phyloP scores from a whole-genome alignment of 2,797 vertebrate species.

The Zenarchopterus dispar region DNA sequence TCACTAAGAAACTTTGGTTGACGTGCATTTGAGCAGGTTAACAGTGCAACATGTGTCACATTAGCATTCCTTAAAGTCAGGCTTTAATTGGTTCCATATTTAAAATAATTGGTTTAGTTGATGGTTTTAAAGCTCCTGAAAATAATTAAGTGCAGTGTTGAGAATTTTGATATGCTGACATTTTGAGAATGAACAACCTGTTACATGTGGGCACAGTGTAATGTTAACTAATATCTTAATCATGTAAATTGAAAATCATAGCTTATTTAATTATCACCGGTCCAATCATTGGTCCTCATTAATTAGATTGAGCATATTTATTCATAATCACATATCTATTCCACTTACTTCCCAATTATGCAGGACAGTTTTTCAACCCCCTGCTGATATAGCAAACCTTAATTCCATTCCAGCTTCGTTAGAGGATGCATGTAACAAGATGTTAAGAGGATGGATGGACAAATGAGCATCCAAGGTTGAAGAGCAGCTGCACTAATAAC shows the following conservation, averaged over 20 bases:
- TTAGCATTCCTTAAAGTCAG: constrained; percentile 81
- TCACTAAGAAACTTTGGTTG: background rate
- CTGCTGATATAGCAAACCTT: constrained; percentile 67
- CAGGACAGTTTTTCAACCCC: constrained; percentile 73
- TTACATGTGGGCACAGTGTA: constrained; percentile 74
- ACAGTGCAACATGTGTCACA: constrained; percentile 59
- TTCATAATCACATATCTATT: constrained; percentile 78
- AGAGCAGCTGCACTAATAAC: constrained; percentile 25
- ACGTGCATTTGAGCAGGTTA: constrained; percentile 12
- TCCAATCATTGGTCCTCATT: constrained; percentile 79
- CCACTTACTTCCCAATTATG: constrained; percentile 77
- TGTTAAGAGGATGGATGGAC: constrained; percentile 41
- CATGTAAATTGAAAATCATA: constrained; percentile 83
- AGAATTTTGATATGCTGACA: constrained; percentile 86
- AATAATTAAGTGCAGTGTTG: constrained; percentile 83
- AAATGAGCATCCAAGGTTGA: constrained; percentile 56
- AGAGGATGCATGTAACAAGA: constrained; percentile 60
- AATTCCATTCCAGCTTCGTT: constrained; percentile 70
- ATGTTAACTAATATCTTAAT: constrained; percentile 81
- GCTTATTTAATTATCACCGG: constrained; percentile 81
- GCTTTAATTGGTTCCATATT: constrained; percentile 83
- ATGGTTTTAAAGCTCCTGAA: constrained; percentile 79
- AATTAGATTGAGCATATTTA: constrained; percentile 80
- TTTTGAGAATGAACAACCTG: constrained; percentile 84
- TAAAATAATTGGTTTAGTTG: constrained; percentile 84